Evolutionary conservation across 2,888 invertebrate species (phyloP).

Genomic region (Psylliodes chrysocephalus): DNA sequence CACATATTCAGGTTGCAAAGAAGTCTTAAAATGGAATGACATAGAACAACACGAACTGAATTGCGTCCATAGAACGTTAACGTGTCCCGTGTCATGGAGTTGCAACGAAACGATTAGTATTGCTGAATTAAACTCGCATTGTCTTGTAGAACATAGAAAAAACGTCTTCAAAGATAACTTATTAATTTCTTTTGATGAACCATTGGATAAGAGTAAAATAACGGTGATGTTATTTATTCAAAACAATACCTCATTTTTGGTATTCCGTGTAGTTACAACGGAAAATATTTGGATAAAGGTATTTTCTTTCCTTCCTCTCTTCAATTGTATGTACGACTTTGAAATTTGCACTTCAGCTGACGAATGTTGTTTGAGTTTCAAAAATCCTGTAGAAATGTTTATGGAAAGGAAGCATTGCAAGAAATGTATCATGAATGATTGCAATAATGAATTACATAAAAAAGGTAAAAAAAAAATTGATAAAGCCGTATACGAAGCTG

Average conservation of each 20-base stretch:
- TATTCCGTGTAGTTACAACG: slow-evolving; percentile 13
- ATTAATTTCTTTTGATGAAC: background rate
- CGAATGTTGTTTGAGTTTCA: slow-evolving; percentile 17
- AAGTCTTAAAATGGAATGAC: slow-evolving; percentile 14
- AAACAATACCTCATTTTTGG: slow-evolving; percentile 11
- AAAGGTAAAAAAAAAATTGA: slow-evolving; percentile 18
- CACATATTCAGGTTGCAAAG: slow-evolving; percentile 20
- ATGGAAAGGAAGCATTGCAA: slow-evolving; percentile 28
- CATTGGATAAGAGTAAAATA: slow-evolving; percentile 19
- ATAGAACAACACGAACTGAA: slow-evolving; percentile 22
- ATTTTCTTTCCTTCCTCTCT: slow-evolving; percentile 16
- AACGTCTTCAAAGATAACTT: slow-evolving; percentile 17
- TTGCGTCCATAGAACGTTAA: slow-evolving; percentile 16
- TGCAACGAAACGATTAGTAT: slow-evolving; percentile 21
- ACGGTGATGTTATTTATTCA: slow-evolving; percentile 20
- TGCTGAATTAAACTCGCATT: slow-evolving; percentile 12
- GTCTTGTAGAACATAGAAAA: slow-evolving; percentile 1
- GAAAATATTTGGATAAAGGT: slow-evolving; percentile 28
- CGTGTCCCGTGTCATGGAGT: slow-evolving; percentile 29
- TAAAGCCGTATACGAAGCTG: background rate
- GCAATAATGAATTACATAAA: slow-evolving; percentile 19
- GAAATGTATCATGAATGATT: slow-evolving; percentile 26
- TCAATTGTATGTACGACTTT: slow-evolving; percentile 14
- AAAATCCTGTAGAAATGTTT: slow-evolving; percentile 13
- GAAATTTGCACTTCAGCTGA: slow-evolving; percentile 2